These are phyloP conservation scores for Panorpa germanica DNA, from an alignment of 2,888 invertebrate genomes.

Conservation along the genomic window DNA sequence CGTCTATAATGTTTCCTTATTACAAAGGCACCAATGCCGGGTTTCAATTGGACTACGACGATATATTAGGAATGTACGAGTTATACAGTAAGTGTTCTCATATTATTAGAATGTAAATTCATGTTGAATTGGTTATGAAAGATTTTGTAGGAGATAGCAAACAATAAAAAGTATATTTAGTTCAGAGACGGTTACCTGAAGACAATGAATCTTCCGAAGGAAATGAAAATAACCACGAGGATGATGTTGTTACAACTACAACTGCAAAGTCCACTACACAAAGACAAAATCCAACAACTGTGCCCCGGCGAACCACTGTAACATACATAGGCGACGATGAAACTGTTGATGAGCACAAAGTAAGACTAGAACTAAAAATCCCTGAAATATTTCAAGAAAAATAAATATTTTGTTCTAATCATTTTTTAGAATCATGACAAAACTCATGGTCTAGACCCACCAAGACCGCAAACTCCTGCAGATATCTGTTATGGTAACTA, in stretches of 20 bases:
- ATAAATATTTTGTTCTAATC: too few species aligned
- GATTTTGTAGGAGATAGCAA: slow-evolving; percentile 6
- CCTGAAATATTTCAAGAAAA: too few species aligned
- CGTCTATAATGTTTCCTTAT: slow-evolving; percentile 63
- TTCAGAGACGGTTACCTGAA: slow-evolving; percentile 16
- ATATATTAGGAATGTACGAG: slow-evolving; percentile 51
- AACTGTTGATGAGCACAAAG: slow-evolving; percentile 26
- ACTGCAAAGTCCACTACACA: slow-evolving; percentile 5
- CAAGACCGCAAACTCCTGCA: slow-evolving; percentile 20
- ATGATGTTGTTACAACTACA: slow-evolving; percentile 10
- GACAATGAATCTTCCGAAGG: slow-evolving; percentile 12
- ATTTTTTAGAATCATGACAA: too few species aligned
- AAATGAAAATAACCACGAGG: slow-evolving; percentile 10
- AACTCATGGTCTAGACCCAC: slow-evolving; percentile 4
- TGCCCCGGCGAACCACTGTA: slow-evolving; percentile 10
- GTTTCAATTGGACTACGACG: slow-evolving; percentile 40
- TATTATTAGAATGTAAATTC: slow-evolving; percentile 8
- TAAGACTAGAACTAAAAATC: slow-evolving; percentile 7
- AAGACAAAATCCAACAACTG: slow-evolving; percentile 6
- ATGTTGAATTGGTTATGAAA: slow-evolving; percentile 5
- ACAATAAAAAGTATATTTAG: slow-evolving; percentile 13
- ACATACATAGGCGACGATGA: slow-evolving; percentile 27
- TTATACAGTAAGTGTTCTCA: slow-evolving; percentile 51
- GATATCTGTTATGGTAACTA: slow-evolving; percentile 47
- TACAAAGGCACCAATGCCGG: slow-evolving; percentile 36